Evolutionary conservation across 1,140 invertebrate species (phyloP), one percentile per base, ranked within the genome.

Genomic region (Nymphalis io): DNA sequence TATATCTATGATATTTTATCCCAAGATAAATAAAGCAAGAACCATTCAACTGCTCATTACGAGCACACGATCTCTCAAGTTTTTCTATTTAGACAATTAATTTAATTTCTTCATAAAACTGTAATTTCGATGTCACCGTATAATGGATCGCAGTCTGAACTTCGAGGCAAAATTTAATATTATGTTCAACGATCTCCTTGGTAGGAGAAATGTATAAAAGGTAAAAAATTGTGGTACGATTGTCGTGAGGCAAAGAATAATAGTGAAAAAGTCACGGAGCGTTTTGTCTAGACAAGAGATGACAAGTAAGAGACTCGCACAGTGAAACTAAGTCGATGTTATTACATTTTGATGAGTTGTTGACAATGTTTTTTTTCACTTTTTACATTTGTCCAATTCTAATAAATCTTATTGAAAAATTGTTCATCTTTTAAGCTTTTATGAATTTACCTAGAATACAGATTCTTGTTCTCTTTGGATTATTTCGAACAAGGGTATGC

Each of bases 281-380:
- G 73, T 76, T 82, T 88, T 87, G 85, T 89, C 87, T 89, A 89
- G 85, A 89, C 87, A 61, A 78, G 77, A 78, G 83, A 82, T 82
- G 81, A 81, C 79, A 81, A 83, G 73, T 63, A 77, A 73, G 60
- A 70, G 79, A 65, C 76, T 60, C 55, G 68, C 73, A 68, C 62
- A 66, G 67, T 65, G 74, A 68, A 79, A 72, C 79, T 88, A 83
- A 85, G 83, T 80, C 72, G 72, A 68, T 80, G 78, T 87, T 87
- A 88, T 88, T 87, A 84, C 80, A 82, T 88, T 88, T 84, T 86
- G 84, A 88, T 84, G 84, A 88, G 80, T 83, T 84, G 84, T 84
- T 84, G 77, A 83, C 80, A 74, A 77, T 74, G 60, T 79, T 84
- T 81, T n/a, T n/a, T 81, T 80, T 70, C 62, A 44, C 40, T 44